A percentile compares a stretch with the other conserved stretches of the same genome.
These are phyloP conservation scores for Rhyacophila brunnea DNA, from an alignment of 1,140 invertebrate genomes.

Conservation along the genomic window DNA sequence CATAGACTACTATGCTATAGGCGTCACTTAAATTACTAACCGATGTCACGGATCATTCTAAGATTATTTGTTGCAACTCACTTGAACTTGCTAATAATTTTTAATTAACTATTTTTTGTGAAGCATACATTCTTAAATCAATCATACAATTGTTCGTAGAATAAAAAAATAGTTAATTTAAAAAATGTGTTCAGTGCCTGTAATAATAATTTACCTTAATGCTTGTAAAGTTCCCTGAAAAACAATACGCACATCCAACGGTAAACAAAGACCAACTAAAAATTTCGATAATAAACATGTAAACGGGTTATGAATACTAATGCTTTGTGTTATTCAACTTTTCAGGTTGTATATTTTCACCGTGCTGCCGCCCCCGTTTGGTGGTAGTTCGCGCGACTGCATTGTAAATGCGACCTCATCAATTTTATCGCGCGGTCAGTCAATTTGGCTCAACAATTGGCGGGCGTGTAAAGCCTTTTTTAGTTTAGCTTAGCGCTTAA, in stretches of 20 bases:
- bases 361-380: not conserved
- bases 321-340: not conserved
- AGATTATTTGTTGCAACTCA: too few relatives aligned
- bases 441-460: not conserved
- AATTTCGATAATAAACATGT: not conserved
- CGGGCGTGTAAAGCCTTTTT: not conserved
- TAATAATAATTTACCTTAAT: too few relatives aligned
- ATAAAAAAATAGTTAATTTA: too few relatives aligned
- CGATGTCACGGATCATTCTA: too few relatives aligned
- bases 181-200: too few relatives aligned
- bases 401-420: not conserved
- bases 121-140: too few relatives aligned
- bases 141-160: too few relatives aligned
- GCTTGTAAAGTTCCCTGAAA: not conserved
- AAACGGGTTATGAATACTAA: constrained; percentile 2
- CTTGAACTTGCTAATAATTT: too few relatives aligned
- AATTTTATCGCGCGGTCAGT: constrained; percentile 6
- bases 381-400: not conserved
- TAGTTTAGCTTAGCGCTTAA: too few relatives aligned
- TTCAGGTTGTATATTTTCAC: not conserved
- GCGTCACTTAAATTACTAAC: too few relatives aligned
- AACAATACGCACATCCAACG: not conserved
- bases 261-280: not conserved
- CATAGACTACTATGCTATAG: too few relatives aligned
- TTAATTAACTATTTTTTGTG: too few relatives aligned